Conservation (phyloP, 2,113 vertebrate species). For the Periophthalmus modestus region DNA sequence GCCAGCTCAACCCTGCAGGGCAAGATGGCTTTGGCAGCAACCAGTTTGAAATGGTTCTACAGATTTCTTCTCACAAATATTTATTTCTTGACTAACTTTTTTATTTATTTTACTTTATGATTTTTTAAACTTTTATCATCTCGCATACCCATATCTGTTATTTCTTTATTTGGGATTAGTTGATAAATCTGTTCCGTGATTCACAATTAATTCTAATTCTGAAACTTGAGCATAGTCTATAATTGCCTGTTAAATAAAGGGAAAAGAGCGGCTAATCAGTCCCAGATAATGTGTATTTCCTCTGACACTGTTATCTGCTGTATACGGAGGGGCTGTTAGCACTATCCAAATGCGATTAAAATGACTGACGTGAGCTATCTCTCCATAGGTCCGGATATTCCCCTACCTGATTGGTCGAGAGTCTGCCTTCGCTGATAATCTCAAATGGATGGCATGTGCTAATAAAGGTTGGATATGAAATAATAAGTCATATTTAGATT, state of each 20-base stretch:
- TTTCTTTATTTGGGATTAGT: constrained; percentile 22
- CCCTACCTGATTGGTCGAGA: constrained; percentile 89
- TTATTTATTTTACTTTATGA: constrained; percentile 4
- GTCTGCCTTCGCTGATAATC: constrained; percentile 95
- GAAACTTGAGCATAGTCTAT: constrained; percentile 13
- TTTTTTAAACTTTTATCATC: not conserved
- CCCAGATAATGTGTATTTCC: constrained; percentile 35
- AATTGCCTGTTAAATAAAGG: constrained; percentile 30
- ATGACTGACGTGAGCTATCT: constrained; percentile 67
- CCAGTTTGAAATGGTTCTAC: constrained; percentile 25
- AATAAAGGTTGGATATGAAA: constrained; percentile 88
- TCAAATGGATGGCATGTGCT: constrained; percentile 99
- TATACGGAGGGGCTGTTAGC: constrained; percentile 18
- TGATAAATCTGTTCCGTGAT: constrained; percentile 14
- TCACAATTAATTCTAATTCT: constrained; percentile 21
- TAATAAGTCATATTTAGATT: not conserved
- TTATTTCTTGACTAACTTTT: constrained; percentile 7
- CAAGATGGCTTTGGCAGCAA: constrained; percentile 40
- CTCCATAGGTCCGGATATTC: constrained; percentile 77
- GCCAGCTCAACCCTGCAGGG: constrained; percentile 51
- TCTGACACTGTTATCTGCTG: constrained; percentile 53
- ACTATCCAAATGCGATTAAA: constrained; percentile 63
- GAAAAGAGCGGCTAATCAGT: constrained; percentile 38
- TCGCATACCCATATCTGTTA: constrained; percentile 3
- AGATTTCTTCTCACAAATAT: constrained; percentile 19